Evolutionary conservation across 1,140 invertebrate genomes (phyloP).

Genomic region (Eufriesea mexicana): DNA sequence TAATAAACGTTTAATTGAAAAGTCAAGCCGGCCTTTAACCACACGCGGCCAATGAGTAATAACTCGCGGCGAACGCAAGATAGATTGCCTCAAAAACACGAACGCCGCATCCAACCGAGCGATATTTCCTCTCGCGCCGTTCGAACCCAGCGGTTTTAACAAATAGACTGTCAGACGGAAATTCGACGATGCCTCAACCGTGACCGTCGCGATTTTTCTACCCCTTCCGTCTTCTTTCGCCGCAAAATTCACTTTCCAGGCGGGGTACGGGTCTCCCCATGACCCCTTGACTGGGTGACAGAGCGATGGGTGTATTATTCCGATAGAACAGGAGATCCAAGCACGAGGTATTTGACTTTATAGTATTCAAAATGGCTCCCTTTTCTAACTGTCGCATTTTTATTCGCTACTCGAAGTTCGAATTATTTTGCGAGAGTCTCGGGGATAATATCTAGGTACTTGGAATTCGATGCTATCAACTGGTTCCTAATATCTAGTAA

Average conservation of each 20-base stretch:
- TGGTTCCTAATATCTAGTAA: no score
- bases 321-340: no score
- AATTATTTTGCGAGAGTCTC: no score
- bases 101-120: not conserved
- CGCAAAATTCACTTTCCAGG: not conserved
- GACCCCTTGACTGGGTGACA: not conserved
- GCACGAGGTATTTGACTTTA: no score
- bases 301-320: no score
- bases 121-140: constrained; percentile 7
- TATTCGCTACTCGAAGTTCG: no score
- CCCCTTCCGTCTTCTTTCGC: not conserved
- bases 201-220: constrained; percentile 19
- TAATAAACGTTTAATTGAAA: constrained; percentile 29
- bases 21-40: constrained; percentile 8
- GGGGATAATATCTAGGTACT: no score
- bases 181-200: constrained; percentile 20
- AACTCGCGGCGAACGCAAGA: constrained; percentile 6
- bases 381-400: no score
- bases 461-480: no score
- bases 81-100: constrained; percentile 13
- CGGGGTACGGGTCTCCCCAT: not conserved
- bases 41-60: not conserved
- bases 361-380: no score
- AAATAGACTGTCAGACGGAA: constrained; percentile 27
- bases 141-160: constrained; percentile 18